Evolutionary conservation across 2,113 vertebrate genomes (phyloP).

Genomic region (Sapayoa aenigma): DNA sequence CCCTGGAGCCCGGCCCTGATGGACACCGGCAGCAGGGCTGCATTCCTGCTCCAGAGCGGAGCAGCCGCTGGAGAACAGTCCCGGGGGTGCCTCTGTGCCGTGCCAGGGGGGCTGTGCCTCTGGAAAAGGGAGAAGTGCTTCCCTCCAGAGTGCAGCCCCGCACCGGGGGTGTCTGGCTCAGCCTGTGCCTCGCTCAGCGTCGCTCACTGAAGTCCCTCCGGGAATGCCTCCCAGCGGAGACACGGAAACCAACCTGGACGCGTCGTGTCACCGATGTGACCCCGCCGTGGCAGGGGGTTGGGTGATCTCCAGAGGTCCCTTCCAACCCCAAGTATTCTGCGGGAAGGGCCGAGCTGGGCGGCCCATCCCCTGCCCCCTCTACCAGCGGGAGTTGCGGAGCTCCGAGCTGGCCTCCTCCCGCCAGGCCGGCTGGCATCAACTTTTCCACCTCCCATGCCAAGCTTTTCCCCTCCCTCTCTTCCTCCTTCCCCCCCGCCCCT

Average conservation of each 20-base stretch:
- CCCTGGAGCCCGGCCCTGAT: not conserved
- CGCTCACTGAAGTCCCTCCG: fast-evolving
- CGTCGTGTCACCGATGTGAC: not conserved
- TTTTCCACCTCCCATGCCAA: slow-evolving; percentile 8
- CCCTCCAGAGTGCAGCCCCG: not conserved
- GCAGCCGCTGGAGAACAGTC: not conserved
- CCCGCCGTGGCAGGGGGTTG: not conserved
- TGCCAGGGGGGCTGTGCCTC: not conserved
- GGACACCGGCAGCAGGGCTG: not conserved
- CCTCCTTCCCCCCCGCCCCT: not conserved
- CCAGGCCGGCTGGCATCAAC: slow-evolving; percentile 14
- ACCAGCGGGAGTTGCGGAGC: not conserved
- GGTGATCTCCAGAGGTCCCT: fast-evolving
- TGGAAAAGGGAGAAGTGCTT: fast-evolving
- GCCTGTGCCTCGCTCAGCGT: fast-evolving
- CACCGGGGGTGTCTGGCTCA: not conserved
- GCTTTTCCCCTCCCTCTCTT: not conserved
- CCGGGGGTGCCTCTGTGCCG: fast-evolving
- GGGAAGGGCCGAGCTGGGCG: not conserved
- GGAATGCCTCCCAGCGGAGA: fast-evolving
- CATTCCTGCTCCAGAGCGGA: not conserved
- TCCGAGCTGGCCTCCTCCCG: not conserved
- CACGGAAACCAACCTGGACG: not conserved
- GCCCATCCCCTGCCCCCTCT: not conserved
- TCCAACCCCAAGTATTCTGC: fast-evolving